Evolutionary conservation across 1,140 invertebrate species (phyloP).

Genomic region (Euura lappo): DNA sequence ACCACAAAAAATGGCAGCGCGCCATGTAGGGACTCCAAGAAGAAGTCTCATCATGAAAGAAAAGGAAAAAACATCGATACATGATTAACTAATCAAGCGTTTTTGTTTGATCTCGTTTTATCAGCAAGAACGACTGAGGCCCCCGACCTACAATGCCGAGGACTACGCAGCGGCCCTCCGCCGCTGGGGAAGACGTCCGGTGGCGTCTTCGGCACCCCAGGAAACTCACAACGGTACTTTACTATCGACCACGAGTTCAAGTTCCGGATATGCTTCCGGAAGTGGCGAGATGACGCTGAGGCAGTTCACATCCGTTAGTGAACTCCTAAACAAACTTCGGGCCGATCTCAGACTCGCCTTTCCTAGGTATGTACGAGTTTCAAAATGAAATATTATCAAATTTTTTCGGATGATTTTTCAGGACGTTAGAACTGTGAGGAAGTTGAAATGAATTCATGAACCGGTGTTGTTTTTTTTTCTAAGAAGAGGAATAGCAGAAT

Average conservation of each 20-base stretch:
- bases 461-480: no score
- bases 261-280: slow-evolving; percentile 56
- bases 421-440: no score
- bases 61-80: neutral
- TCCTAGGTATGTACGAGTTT: slow-evolving; percentile 71
- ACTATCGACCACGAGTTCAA: slow-evolving; percentile 59
- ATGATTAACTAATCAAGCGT: no score
- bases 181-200: slow-evolving; percentile 74
- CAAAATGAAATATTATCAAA: no score
- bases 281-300: slow-evolving; percentile 84
- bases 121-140: slow-evolving; percentile 77
- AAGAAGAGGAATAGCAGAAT: no score
- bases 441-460: no score
- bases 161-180: slow-evolving; percentile 79
- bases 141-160: slow-evolving; percentile 86
- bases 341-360: slow-evolving; percentile 85
- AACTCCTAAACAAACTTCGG: slow-evolving; percentile 85
- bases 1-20: no score
- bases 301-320: slow-evolving; percentile 85
- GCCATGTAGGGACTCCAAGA: neutral
- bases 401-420: no score
- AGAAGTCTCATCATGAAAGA: neutral
- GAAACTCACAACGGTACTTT: slow-evolving; percentile 38
- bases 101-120: slow-evolving; percentile 1
- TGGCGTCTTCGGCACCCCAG: slow-evolving; percentile 48